phyloP scores from a whole-genome alignment of 2,888 invertebrate species.

The Druceiella hillmani region DNA sequence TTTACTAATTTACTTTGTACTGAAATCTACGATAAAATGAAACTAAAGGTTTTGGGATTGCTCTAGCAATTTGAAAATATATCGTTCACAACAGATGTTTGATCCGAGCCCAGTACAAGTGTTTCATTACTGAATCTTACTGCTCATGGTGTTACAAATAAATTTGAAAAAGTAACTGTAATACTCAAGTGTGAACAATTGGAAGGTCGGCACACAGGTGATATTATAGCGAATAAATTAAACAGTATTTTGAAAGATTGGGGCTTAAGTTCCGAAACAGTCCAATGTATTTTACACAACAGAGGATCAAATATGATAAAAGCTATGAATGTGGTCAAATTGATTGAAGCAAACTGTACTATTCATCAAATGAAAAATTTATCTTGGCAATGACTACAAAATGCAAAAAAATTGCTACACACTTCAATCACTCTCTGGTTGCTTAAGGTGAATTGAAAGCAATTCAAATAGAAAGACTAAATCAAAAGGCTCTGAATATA shows the following conservation, averaged over 20 bases:
- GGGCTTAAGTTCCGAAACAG: background rate
- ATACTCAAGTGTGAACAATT: too few relatives aligned
- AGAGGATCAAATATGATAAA: slow-evolving; percentile 5
- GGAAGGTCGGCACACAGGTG: slow-evolving; percentile 2
- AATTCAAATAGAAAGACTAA: slow-evolving; percentile 15
- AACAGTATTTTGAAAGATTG: slow-evolving; percentile 5
- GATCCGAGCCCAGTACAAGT: too few relatives aligned
- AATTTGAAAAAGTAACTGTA: too few relatives aligned
- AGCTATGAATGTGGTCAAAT: slow-evolving; percentile 1
- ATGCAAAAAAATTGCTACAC: slow-evolving; percentile 18
- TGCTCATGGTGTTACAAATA: too few relatives aligned
- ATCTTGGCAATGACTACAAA: slow-evolving; percentile 15
- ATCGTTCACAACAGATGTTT: too few relatives aligned
- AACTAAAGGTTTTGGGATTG: too few relatives aligned
- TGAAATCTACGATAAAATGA: too few relatives aligned
- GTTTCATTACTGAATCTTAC: too few relatives aligned
- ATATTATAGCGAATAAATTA: slow-evolving; percentile 1
- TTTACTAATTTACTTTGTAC: too few relatives aligned
- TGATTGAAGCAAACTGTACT: slow-evolving; percentile 2
- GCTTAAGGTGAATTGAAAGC: slow-evolving; percentile 12
- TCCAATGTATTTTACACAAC: slow-evolving; percentile 2
- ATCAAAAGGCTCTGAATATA: slow-evolving; percentile 7
- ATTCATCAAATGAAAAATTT: too few relatives aligned
- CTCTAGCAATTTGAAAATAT: too few relatives aligned
- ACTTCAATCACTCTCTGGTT: slow-evolving; percentile 19